Conservation (phyloP, 37 sponge, comb jelly and placozoan genomes). For the Halisarca cf. caerulea region DNA sequence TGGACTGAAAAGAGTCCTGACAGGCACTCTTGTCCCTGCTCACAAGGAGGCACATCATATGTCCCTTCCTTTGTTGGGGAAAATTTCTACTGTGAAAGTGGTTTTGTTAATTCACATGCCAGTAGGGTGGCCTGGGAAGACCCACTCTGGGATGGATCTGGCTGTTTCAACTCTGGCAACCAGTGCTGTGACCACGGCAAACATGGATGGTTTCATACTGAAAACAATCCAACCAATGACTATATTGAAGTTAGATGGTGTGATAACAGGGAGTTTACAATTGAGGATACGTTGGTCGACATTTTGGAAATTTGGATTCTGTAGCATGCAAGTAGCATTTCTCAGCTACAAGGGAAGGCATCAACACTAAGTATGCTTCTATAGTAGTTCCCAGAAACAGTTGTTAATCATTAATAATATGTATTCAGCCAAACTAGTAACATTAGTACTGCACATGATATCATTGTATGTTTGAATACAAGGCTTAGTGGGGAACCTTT, state of each 20-base stretch:
- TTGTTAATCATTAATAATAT: too few relatives aligned
- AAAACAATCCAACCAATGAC: background rate
- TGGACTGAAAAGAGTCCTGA: background rate
- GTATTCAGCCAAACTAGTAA: too few relatives aligned
- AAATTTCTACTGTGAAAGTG: conserved; percentile 10
- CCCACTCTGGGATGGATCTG: conserved; percentile 13
- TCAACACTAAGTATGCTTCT: too few relatives aligned
- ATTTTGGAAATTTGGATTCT: conserved; percentile 1
- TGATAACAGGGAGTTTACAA: background rate
- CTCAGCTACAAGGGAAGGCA: too few relatives aligned
- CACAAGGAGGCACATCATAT: background rate
- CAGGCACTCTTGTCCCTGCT: background rate
- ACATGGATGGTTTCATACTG: conserved; percentile 1
- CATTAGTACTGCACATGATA: too few relatives aligned
- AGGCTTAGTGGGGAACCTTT: too few relatives aligned
- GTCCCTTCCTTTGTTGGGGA: conserved; percentile 11
- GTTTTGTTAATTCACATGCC: background rate
- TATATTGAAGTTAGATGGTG: conserved; percentile 12
- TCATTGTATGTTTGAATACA: too few relatives aligned
- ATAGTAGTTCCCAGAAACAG: too few relatives aligned
- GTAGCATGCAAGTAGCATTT: too few relatives aligned
- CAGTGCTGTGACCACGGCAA: conserved; percentile 12
- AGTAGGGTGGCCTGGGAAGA: background rate
- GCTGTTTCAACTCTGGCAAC: background rate
- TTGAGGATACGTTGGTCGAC: background rate